Evolutionary conservation across 2,888 invertebrate genomes (phyloP).

Genomic region (Platycheirus rosarum): DNA sequence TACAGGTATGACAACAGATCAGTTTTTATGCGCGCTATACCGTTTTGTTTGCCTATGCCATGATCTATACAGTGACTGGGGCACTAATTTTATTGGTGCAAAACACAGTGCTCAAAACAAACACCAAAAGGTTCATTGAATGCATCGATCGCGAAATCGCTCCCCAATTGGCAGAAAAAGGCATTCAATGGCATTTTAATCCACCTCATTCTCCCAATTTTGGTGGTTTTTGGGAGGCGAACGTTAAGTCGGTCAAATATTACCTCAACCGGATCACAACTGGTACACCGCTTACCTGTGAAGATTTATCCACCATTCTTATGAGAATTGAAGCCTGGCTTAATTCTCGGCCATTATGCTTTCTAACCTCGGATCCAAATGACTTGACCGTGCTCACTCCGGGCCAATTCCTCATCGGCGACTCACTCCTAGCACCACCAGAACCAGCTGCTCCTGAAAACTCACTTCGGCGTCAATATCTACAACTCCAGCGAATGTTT

Average conservation of each 20-base stretch:
- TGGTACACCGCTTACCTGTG: slow-evolving; percentile 21
- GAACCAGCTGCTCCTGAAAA: slow-evolving; percentile 4
- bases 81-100: slow-evolving; percentile 50
- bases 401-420: slow-evolving; percentile 33
- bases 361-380: slow-evolving; percentile 6
- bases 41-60: slow-evolving; percentile 9
- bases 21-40: no score
- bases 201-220: slow-evolving; percentile 36
- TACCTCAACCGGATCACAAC: no score
- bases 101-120: background rate
- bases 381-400: slow-evolving; percentile 30
- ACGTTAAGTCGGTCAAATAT: slow-evolving; percentile 44
- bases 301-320: slow-evolving; percentile 32
- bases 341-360: slow-evolving; percentile 32
- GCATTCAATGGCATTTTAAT: slow-evolving; percentile 47
- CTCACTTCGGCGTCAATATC: slow-evolving; percentile 22
- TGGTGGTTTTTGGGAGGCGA: slow-evolving; percentile 54
- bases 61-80: no score
- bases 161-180: slow-evolving; percentile 14
- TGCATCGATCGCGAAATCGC: slow-evolving; percentile 6
- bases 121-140: background rate
- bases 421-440: slow-evolving; percentile 19
- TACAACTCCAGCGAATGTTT: slow-evolving; percentile 32
- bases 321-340: slow-evolving; percentile 36
- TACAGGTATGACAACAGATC: slow-evolving; percentile 29